These are phyloP conservation scores for Desmophyllum pertusum DNA, from an alignment of 92 coral and sea anemone species.

Conservation along the genomic window DNA sequence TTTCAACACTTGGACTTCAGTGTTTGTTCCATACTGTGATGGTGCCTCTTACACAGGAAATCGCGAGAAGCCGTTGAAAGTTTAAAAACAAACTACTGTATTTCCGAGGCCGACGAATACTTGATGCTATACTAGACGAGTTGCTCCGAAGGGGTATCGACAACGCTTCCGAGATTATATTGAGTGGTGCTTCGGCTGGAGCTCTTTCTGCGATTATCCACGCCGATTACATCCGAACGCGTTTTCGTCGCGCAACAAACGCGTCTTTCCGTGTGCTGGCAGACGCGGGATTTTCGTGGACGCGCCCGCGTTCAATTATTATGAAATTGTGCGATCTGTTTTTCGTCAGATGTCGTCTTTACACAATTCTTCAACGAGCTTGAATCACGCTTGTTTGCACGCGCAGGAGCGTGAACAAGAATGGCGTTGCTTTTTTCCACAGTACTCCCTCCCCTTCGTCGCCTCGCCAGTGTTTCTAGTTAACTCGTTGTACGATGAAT, in stretches of 20 bases:
- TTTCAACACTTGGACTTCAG: slow-evolving; percentile 38
- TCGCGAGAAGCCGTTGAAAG: slow-evolving; percentile 20
- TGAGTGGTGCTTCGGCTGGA: slow-evolving; percentile 54
- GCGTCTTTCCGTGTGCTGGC: slow-evolving; percentile 44
- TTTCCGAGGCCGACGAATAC: slow-evolving; percentile 40
- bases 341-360: slow-evolving; percentile 26
- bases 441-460: slow-evolving; percentile 28
- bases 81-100: slow-evolving; percentile 26
- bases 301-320: slow-evolving; percentile 40
- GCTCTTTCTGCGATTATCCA: slow-evolving; percentile 50
- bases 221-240: slow-evolving; percentile 45
- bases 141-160: slow-evolving; percentile 44
- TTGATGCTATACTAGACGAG: slow-evolving; percentile 35
- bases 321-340: slow-evolving; percentile 7
- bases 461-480: slow-evolving; percentile 26
- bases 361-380: slow-evolving; percentile 24
- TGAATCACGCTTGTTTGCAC: slow-evolving; percentile 35
- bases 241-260: slow-evolving; percentile 19
- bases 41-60: slow-evolving; percentile 57
- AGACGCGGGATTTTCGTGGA: slow-evolving; percentile 52
- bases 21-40: slow-evolving; percentile 47
- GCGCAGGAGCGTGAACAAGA: slow-evolving; percentile 21
- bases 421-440: slow-evolving; percentile 52
- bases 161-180: slow-evolving; percentile 49
- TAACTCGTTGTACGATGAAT: slow-evolving; percentile 38